These are phyloP conservation scores for Aplocera efformata DNA, from an alignment of 2,888 invertebrate genomes.

Conservation along the genomic window DNA sequence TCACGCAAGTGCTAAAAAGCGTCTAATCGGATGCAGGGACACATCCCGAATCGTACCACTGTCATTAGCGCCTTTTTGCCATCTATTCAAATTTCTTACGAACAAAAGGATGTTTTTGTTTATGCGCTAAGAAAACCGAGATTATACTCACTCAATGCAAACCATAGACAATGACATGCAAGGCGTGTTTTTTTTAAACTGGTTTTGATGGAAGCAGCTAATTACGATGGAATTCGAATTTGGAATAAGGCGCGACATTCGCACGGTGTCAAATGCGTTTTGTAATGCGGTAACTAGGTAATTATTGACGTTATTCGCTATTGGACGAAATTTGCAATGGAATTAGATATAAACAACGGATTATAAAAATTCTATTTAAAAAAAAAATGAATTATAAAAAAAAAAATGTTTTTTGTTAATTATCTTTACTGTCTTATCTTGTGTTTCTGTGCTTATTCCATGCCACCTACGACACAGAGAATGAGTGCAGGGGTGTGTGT, in stretches of 20 bases:
- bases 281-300: constrained; percentile 50
- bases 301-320: too few species aligned
- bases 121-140: constrained; percentile 58
- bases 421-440: too few species aligned
- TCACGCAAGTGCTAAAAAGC: constrained; percentile 71
- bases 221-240: constrained; percentile 58
- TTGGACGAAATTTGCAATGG: too few species aligned
- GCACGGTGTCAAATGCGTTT: constrained; percentile 54
- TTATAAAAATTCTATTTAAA: too few species aligned
- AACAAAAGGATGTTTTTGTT: constrained; percentile 73
- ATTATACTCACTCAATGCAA: constrained; percentile 37
- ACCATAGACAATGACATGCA: constrained; percentile 45
- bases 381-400: too few species aligned
- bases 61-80: constrained; percentile 71
- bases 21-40: constrained; percentile 68
- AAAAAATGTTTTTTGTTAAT: too few species aligned
- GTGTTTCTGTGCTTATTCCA: too few species aligned
- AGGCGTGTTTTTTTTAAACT: constrained; percentile 37
- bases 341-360: too few species aligned
- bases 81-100: constrained; percentile 59
- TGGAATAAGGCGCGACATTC: constrained; percentile 57
- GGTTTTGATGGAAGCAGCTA: constrained; percentile 40
- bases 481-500: too few species aligned
- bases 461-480: too few species aligned
- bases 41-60: constrained; percentile 66